Conservation (phyloP, 2,113 vertebrate genomes). For the Strix aluco region DNA sequence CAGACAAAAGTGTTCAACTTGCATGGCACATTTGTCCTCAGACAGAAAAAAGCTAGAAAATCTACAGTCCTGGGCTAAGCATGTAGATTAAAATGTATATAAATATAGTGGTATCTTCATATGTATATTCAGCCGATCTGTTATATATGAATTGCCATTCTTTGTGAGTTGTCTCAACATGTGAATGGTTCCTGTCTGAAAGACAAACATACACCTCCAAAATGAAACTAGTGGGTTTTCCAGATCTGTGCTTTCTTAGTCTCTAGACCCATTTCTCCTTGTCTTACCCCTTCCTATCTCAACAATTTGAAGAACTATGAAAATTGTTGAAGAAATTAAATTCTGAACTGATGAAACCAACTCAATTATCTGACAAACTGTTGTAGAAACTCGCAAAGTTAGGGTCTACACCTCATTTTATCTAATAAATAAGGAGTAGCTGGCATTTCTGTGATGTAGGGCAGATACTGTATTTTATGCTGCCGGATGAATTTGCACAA, state of each 20-base stretch:
- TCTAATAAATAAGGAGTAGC: neutral
- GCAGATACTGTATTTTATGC: neutral
- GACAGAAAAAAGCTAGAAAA: neutral
- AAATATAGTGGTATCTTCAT: accelerated
- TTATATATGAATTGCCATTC: neutral
- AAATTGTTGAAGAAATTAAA: neutral
- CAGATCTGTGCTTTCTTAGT: neutral
- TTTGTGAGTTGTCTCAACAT: neutral
- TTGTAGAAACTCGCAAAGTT: neutral
- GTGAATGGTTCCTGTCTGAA: neutral
- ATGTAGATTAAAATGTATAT: neutral
- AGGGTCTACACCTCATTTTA: neutral
- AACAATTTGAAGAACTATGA: neutral
- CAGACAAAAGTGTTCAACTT: neutral
- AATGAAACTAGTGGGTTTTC: neutral
- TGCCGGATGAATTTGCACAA: neutral
- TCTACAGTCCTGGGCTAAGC: neutral
- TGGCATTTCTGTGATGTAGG: neutral
- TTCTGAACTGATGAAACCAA: neutral
- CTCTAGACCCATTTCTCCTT: neutral
- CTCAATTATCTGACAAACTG: neutral
- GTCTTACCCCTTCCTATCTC: neutral
- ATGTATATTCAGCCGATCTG: neutral
- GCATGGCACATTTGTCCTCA: neutral
- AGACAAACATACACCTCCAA: neutral